Evolutionary conservation across 2,797 vertebrate genomes (phyloP), one percentile per base, ranked within the genome.

Genomic region (Microhierax caerulescens): DNA sequence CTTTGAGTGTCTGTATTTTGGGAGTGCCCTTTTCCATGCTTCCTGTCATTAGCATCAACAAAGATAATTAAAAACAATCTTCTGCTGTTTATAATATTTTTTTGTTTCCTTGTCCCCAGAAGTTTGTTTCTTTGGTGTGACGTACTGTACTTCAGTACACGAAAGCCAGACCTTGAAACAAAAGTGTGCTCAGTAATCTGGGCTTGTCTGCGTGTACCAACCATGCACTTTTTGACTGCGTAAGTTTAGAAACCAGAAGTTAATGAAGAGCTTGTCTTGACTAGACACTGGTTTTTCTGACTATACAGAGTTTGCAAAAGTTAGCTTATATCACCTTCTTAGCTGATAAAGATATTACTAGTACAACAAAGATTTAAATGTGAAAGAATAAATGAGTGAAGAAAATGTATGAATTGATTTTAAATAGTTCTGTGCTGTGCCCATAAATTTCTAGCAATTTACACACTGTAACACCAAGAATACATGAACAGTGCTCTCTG

Each of bases 241-340:
- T 22, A 32, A 9, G 3, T 34, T 85, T 67, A 77, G 86, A 82
- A 91, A 87, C 47, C 81, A 77, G 28, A 60, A 85, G 41, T 95
- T 92, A 91, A 83, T 74, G 64, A 88, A 79, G 61, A 80, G 23
- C 87, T 95, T 89, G 53, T 88, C 82, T 90, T 93, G 78, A 92
- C 65, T 91, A 72, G 73, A 78, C 13, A 5, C 32, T 65, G 79
- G 67, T 81, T 87, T 91, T 91, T 87, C 75, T 86, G 45, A 13
- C 61, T 90, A 3, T 50, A 57, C 4, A 5, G 28, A 77, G 36
- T 48, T 94, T 80, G 28, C 16, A 50, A 4, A 59, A 78, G 45
- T 84, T 70, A 45, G 27, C 25, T 68, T 82, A 0, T 69, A 47
- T 75, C 22, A 1, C 22, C 10, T 61, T 78, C 47, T 61, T 85